A percentile compares a stretch with the other conserved stretches of the same genome.
These are phyloP conservation scores for Rhyacophila brunnea DNA, from an alignment of 1,140 invertebrate species.

Conservation along the genomic window DNA sequence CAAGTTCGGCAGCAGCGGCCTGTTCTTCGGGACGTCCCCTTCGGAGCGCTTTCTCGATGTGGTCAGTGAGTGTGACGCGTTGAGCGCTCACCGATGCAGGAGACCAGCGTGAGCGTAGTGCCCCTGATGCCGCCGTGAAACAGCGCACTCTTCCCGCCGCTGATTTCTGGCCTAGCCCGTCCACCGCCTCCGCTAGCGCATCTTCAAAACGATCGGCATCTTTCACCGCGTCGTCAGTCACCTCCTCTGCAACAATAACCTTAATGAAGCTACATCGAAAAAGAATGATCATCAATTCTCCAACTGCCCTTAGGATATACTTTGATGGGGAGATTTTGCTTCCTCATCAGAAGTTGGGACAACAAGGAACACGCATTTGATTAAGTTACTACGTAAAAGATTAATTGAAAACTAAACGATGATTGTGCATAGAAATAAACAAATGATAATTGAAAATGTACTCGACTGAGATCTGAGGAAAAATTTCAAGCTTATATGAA, in stretches of 20 bases:
- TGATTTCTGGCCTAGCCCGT: conserved; percentile 82
- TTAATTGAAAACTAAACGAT: too few species aligned
- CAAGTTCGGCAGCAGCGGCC: conserved; percentile 73
- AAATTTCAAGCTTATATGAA: too few species aligned
- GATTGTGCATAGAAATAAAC: too few species aligned
- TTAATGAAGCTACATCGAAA: too few species aligned
- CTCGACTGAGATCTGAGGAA: too few species aligned
- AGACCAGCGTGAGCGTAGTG: conserved; percentile 77
- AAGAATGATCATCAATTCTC: too few species aligned
- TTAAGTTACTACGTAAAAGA: too few species aligned
- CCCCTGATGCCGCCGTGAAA: conserved; percentile 70
- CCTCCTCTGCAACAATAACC: conserved; percentile 36
- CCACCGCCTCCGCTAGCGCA: conserved; percentile 81
- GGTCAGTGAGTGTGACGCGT: conserved; percentile 77
- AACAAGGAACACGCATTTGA: too few species aligned
- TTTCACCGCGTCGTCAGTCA: conserved; percentile 45
- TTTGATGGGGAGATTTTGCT: too few species aligned
- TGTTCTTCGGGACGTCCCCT: conserved; percentile 81
- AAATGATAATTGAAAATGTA: too few species aligned
- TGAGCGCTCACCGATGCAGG: conserved; percentile 75
- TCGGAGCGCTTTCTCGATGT: conserved; percentile 75
- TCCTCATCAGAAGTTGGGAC: too few species aligned
- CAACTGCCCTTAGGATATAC: too few species aligned
- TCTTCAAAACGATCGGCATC: conserved; percentile 82
- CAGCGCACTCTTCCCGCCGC: conserved; percentile 74